Evolutionary conservation across 2,113 vertebrate genomes (phyloP).

Genomic region (Bos indicus): DNA sequence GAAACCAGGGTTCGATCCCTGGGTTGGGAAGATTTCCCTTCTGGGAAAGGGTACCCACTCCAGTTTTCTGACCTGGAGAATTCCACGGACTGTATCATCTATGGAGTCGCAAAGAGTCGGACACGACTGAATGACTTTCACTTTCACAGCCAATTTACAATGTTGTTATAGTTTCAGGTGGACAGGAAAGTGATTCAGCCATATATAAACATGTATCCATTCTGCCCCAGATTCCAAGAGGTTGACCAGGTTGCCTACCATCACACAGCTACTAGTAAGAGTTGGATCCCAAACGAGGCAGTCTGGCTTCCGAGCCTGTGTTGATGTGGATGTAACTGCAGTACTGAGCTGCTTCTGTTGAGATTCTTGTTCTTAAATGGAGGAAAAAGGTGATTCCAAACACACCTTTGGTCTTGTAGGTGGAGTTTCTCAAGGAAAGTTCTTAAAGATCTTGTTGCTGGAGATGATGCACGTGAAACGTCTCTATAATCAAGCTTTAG

Average conservation of each 20-base stretch:
- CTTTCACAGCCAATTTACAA: neutral
- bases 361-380: neutral
- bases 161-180: neutral
- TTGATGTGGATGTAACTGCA: neutral
- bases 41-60: neutral
- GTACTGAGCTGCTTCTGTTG: neutral
- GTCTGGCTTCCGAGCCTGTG: neutral
- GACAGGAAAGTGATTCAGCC: neutral
- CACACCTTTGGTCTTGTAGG: neutral
- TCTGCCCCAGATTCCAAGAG: neutral
- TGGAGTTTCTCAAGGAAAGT: neutral
- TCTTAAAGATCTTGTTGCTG: neutral
- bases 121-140: neutral
- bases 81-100: neutral
- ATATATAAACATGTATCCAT: neutral
- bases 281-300: neutral
- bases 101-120: rapidly evolving
- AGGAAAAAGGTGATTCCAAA: neutral
- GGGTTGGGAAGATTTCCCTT: neutral
- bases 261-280: neutral
- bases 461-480: neutral
- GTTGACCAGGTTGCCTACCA: neutral
- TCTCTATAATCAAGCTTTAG: neutral
- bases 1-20: rapidly evolving
- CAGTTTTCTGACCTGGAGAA: neutral